These are phyloP conservation scores for Cygnus olor DNA, from an alignment of 2,797 vertebrate genomes.

Conservation along the genomic window DNA sequence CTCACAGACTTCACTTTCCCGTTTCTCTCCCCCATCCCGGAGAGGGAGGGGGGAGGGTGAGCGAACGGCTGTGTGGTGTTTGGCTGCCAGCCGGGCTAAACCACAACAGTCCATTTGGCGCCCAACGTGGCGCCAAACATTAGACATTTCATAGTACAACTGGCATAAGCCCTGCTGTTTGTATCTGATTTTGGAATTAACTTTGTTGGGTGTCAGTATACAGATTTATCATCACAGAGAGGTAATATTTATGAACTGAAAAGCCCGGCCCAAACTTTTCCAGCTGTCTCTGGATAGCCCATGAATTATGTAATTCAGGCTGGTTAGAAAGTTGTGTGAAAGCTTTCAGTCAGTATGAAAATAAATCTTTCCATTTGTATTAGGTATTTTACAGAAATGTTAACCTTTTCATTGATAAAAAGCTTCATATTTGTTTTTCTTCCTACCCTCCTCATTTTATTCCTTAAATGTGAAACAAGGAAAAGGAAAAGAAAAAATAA, in stretches of 20 bases:
- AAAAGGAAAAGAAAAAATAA: background rate
- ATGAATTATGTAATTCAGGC: background rate
- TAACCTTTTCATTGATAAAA: background rate
- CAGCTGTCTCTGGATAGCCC: background rate
- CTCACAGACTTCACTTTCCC: too few relatives aligned
- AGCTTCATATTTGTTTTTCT: background rate
- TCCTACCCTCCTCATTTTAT: fast-evolving
- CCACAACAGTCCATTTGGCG: too few relatives aligned
- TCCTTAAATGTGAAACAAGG: background rate
- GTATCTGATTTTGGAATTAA: fast-evolving
- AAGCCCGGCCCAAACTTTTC: background rate
- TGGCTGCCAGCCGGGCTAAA: too few relatives aligned
- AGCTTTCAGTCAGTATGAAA: background rate
- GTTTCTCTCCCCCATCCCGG: too few relatives aligned
- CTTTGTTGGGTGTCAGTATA: background rate
- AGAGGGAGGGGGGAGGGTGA: too few relatives aligned
- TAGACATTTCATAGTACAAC: background rate
- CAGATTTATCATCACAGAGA: fast-evolving
- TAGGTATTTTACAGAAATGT: background rate
- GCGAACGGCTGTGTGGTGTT: too few relatives aligned
- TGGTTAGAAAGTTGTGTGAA: background rate
- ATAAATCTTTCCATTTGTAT: background rate
- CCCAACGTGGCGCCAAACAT: too few relatives aligned
- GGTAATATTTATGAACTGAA: background rate
- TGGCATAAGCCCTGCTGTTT: background rate